Evolutionary conservation across 2,113 vertebrate species (phyloP).

Genomic region (Zapus hudsonius): DNA sequence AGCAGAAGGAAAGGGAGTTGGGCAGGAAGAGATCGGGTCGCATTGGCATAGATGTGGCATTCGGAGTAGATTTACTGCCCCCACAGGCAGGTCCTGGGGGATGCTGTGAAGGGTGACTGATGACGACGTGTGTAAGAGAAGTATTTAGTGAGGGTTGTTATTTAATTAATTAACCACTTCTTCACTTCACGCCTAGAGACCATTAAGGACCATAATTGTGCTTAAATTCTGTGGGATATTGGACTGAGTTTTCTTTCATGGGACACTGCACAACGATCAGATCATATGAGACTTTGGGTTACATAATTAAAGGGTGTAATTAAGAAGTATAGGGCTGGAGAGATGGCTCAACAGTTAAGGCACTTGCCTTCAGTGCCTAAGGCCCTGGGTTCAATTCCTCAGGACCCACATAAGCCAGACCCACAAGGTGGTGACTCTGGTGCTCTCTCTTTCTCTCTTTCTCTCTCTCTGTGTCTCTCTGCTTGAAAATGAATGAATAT

Average conservation of each 20-base stretch:
- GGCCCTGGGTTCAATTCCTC: no score
- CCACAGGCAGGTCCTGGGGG: no score
- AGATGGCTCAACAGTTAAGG: no score
- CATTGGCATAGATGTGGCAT: neutral
- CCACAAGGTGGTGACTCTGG: no score
- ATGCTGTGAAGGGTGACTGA: neutral
- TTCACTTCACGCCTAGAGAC: neutral
- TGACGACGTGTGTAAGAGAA: neutral
- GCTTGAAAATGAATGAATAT: no score
- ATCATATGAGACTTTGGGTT: neutral
- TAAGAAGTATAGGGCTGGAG: no score
- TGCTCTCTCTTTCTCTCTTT: no score
- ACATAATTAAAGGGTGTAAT: neutral
- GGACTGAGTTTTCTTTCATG: neutral
- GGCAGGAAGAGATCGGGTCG: neutral
- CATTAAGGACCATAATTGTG: neutral
- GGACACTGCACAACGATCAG: neutral
- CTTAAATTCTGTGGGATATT: neutral
- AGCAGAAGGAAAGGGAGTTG: neutral
- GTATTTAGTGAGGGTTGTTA: neutral
- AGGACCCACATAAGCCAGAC: no score
- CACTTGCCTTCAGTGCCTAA: no score
- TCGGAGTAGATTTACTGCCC: neutral
- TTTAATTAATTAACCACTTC: neutral
- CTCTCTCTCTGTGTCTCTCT: no score